Base-by-base conservation (phyloP, 1,140 invertebrate species). In the Euura lappo region DNA sequence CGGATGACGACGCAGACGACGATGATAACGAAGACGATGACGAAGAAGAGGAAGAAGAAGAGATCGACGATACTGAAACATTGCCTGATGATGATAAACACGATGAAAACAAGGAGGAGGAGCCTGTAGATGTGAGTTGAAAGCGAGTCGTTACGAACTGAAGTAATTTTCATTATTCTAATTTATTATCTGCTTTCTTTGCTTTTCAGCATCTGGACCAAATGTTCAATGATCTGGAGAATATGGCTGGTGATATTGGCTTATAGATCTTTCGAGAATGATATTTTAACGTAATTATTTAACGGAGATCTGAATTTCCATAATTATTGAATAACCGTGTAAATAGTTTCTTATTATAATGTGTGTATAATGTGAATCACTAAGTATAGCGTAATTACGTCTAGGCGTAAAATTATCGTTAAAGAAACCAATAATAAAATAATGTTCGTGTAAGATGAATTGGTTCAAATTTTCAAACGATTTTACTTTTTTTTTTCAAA, bases 211-310 rank as follows among this genome's bases (percentile, higher is more conserved):
- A 85, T 65, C 79, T 88, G 44, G 85, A 88, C 71, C 79, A 83
- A 71, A 85, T 88, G 81, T 88, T 88, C 65, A 85, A 74, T 68
- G 81, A 86, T 70, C 74, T 88, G 44, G 84, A 86, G 47, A 82
- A 85, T 51, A 85, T 80, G 65, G 82, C 82, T 44, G 78, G 79
- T 71, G 83, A 86, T 65, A 85, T 88, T 8, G 76, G 73, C 44
- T 81, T 73, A 78, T 77, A 76, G 77, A 68, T 42, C 66, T 68
- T 10, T 68, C 60, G 60, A 64, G 60, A 64, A 64, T 10, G 13
- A 64, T 68, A 8, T 28, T 68, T 68, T 68, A 13, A 68, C 44
- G 11, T 10, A 42, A 68, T 68, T 42, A 68, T 68, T 68, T 68
- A n/a, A 60, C 51, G 13, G 66, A 51, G 44, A 70, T 13, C 28